These are phyloP conservation scores for Brachyalestes nurse DNA, from an alignment of 2,797 vertebrate genomes.

Conservation along the genomic window DNA sequence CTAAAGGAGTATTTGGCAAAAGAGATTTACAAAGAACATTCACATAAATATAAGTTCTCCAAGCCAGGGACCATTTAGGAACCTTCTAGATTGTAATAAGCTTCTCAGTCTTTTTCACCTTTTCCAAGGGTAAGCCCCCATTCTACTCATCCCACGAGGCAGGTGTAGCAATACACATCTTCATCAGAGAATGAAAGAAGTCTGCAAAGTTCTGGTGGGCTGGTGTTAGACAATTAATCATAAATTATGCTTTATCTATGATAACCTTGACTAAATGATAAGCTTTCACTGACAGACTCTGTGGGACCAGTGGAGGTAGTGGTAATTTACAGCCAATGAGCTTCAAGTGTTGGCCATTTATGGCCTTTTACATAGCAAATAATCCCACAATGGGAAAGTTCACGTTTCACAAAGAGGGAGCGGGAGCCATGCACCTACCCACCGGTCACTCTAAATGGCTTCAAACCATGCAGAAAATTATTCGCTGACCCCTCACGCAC, in stretches of 20 bases:
- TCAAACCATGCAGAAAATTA: constrained; percentile 67
- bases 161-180: background rate
- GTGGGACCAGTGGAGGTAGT: background rate
- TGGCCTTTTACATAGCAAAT: background rate
- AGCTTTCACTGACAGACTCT: background rate
- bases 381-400: constrained; percentile 12
- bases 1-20: too few species aligned
- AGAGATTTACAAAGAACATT: background rate
- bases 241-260: background rate
- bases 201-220: background rate
- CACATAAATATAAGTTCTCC: background rate
- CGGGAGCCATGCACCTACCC: constrained; percentile 34
- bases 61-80: background rate
- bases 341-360: constrained; percentile 24
- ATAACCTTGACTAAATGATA: background rate
- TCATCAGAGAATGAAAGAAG: background rate
- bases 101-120: background rate
- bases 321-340: background rate
- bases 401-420: constrained; percentile 10
- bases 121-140: background rate
- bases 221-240: background rate
- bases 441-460: constrained; percentile 59
- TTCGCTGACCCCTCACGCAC: constrained; percentile 59
- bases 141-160: background rate
- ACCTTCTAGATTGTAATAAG: background rate